These are phyloP conservation scores for Macrotus californicus DNA, from an alignment of 2,113 vertebrate genomes.

Conservation along the genomic window DNA sequence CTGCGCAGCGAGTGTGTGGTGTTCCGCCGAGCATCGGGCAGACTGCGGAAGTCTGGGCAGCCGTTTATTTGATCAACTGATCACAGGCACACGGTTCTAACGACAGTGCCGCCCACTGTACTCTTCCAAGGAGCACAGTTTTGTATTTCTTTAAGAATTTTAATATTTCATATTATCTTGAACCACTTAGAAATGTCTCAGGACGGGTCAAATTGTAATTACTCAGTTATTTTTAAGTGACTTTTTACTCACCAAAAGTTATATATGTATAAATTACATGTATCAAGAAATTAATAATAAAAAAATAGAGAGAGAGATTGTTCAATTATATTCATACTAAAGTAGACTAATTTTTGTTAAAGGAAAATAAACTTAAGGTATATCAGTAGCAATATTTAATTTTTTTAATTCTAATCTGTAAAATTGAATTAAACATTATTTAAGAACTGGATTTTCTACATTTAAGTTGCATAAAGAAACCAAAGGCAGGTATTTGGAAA, in stretches of 20 bases:
- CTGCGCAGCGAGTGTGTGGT: not conserved
- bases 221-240: not conserved
- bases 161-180: constrained; percentile 45
- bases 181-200: not conserved
- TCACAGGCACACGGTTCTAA: constrained; percentile 64
- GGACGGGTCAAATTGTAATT: not conserved
- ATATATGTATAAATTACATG: not conserved
- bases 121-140: constrained; percentile 49
- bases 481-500: not conserved
- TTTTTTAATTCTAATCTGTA: not conserved
- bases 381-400: not conserved
- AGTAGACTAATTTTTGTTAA: not conserved
- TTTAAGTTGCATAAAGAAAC: not conserved
- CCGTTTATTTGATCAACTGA: constrained; percentile 78
- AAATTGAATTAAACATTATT: not conserved
- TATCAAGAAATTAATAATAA: not conserved
- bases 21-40: constrained; percentile 65
- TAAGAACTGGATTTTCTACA: not conserved
- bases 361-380: not conserved
- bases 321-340: not conserved
- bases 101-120: constrained; percentile 43
- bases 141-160: constrained; percentile 57
- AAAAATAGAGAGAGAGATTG: not conserved
- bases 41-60: constrained; percentile 71
- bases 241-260: not conserved